These are phyloP conservation scores for Gila robusta DNA, from an alignment of 2,797 vertebrate genomes.

Conservation along the genomic window DNA sequence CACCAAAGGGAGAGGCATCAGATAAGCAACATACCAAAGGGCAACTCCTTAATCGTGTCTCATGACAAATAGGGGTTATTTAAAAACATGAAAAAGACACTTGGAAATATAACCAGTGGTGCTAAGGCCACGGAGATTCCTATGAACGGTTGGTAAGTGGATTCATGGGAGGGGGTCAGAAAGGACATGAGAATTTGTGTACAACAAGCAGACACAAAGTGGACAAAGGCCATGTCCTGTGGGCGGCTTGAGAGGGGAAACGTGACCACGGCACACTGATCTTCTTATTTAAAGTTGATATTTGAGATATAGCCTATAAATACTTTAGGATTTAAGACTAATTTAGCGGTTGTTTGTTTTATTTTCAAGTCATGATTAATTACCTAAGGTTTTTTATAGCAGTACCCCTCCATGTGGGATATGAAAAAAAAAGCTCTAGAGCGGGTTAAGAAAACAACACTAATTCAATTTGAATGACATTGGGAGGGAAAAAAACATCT, in stretches of 20 bases:
- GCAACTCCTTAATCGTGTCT: conserved; percentile 39
- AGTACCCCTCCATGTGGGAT: conserved; percentile 38
- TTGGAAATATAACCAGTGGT: conserved; percentile 31
- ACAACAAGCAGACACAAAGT: conserved; percentile 67
- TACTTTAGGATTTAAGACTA: conserved; percentile 47
- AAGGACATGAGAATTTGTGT: conserved; percentile 80
- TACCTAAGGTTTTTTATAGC: conserved; percentile 23
- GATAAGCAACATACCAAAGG: conserved; percentile 56
- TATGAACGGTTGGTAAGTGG: conserved; percentile 64
- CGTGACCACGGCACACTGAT: conserved; percentile 70
- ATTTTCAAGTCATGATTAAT: conserved; percentile 53
- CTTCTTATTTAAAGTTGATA: conserved; percentile 53
- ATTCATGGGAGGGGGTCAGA: conserved; percentile 65
- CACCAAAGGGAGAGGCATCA: conserved; percentile 50
- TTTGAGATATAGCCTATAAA: conserved; percentile 65
- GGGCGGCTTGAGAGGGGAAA: conserved; percentile 73
- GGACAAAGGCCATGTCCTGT: conserved; percentile 64
- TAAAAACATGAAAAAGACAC: conserved; percentile 43
- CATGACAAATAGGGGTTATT: conserved; percentile 54
- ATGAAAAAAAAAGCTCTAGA: conserved; percentile 39
- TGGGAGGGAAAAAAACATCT: conserved; percentile 60
- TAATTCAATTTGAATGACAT: conserved; percentile 42
- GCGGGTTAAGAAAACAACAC: conserved; percentile 56
- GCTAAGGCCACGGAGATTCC: conserved; percentile 36
- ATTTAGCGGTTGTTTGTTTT: conserved; percentile 49